phyloP scores from a whole-genome alignment of 2,888 invertebrate species.

The Adineta ricciae region DNA sequence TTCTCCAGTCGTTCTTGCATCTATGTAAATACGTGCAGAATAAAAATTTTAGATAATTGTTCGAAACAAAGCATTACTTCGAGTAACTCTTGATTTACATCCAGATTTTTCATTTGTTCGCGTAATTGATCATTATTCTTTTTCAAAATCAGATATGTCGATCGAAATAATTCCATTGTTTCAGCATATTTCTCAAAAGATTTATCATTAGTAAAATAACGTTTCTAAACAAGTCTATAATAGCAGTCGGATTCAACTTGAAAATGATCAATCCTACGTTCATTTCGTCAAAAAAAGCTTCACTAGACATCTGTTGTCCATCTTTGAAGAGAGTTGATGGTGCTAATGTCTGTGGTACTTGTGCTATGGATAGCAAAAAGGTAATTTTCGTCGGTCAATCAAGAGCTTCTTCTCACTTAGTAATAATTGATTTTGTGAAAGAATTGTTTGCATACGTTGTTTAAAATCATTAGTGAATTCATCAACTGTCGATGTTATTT shows the following conservation, averaged over 20 bases:
- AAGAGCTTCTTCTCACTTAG: not conserved
- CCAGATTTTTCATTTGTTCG: not conserved
- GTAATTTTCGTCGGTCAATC: not conserved
- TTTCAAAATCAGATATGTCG: not conserved
- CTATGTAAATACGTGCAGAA: no score
- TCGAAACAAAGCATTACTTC: not conserved
- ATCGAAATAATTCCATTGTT: constrained; percentile 5
- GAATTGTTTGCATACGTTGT: not conserved
- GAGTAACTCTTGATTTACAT: not conserved
- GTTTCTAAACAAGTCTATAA: not conserved
- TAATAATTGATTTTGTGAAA: not conserved
- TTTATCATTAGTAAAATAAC: constrained; percentile 13
- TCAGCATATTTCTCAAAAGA: constrained; percentile 20
- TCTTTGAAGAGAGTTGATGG: constrained; percentile 11
- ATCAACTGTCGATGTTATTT: not conserved
- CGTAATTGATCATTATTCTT: not conserved
- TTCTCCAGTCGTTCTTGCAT: constrained; percentile 14
- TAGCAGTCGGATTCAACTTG: not conserved
- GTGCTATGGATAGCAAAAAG: not conserved
- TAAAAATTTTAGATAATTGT: no score
- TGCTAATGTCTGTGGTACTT: not conserved
- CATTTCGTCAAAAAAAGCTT: constrained; percentile 17
- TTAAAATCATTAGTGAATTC: not conserved
- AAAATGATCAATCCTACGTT: not conserved
- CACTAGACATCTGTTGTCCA: not conserved